phyloP scores from a whole-genome alignment of 2,113 vertebrate genomes.

The Butorides virescens region DNA sequence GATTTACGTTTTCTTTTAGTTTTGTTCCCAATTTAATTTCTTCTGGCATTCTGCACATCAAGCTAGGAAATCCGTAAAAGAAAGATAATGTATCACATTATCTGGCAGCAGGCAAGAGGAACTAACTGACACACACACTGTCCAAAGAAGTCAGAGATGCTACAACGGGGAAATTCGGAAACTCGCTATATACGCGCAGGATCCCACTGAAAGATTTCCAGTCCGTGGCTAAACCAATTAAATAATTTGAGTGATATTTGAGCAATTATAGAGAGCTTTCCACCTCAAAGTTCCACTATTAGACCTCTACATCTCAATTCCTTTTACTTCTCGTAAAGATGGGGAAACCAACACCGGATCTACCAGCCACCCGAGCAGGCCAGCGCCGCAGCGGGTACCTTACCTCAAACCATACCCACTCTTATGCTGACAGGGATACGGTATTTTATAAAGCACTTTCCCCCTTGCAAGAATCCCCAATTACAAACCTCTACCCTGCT shows the following conservation, averaged over 20 bases:
- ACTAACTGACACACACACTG: no score
- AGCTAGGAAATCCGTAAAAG: background rate
- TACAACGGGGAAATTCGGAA: background rate
- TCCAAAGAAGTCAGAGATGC: background rate
- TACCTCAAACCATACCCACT: background rate
- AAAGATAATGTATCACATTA: background rate
- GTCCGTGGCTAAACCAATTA: accelerated
- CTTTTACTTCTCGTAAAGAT: background rate
- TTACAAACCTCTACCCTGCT: background rate
- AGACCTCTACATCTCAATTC: background rate
- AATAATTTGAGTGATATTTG: background rate
- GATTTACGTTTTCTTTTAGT: background rate
- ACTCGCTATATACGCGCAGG: accelerated
- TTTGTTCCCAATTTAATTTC: background rate
- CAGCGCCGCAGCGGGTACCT: background rate
- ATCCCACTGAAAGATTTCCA: background rate
- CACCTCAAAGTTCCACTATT: background rate
- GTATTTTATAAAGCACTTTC: background rate
- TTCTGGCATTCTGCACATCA: background rate
- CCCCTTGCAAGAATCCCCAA: background rate
- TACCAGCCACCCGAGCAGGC: no score
- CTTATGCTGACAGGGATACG: accelerated
- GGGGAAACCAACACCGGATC: background rate
- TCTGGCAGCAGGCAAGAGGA: background rate
- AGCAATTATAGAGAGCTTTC: background rate